These are phyloP conservation scores for Oligia fasciuncula DNA, from an alignment of 2,888 invertebrate species.

Conservation along the genomic window DNA sequence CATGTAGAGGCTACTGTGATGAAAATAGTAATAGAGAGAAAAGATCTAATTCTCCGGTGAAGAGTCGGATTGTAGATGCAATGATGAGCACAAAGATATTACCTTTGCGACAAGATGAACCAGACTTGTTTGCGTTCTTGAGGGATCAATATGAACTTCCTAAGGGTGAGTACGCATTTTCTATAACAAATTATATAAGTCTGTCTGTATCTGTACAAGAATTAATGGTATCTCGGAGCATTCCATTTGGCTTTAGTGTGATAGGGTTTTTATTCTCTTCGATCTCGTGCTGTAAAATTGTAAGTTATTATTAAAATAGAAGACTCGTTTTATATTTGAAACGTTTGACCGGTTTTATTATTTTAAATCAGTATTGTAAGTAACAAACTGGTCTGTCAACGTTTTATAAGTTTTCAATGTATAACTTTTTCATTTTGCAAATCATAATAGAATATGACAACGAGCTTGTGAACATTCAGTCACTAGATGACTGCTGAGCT, in stretches of 20 bases:
- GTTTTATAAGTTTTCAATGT: neutral
- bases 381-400: neutral
- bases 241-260: neutral
- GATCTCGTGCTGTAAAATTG: neutral
- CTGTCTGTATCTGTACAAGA: neutral
- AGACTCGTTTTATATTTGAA: neutral
- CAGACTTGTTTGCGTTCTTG: constrained; percentile 76
- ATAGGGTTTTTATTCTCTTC: neutral
- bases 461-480: neutral
- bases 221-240: neutral
- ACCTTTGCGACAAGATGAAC: constrained; percentile 70
- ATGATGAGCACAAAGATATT: constrained; percentile 79
- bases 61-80: constrained; percentile 78
- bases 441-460: neutral
- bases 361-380: neutral
- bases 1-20: constrained; percentile 72
- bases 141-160: constrained; percentile 82
- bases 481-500: neutral
- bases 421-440: neutral
- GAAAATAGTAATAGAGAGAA: constrained; percentile 66
- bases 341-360: neutral
- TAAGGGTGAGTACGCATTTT: constrained; percentile 74
- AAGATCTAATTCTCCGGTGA: constrained; percentile 63
- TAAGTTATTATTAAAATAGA: neutral
- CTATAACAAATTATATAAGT: neutral